Base-by-base conservation (phyloP, 2,797 vertebrate species). In the Parauchenoglanis punctatus region DNA sequence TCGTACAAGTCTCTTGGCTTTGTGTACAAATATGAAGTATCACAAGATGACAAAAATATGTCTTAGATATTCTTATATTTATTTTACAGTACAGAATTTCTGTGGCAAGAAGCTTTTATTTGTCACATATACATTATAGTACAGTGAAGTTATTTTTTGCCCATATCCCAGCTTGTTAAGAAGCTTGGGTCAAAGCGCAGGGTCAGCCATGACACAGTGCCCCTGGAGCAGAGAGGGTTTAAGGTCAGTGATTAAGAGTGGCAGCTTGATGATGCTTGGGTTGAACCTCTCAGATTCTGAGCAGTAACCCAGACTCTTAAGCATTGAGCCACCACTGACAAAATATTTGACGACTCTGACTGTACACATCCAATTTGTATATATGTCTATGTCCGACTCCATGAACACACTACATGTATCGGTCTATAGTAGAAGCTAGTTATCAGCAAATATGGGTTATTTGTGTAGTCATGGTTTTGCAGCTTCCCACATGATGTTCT, bases 1-100 rank as follows among this genome's bases (percentile, higher is more conserved):
- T 35, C 58, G n/a, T 44, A 44, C 18, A 44, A 63, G 61, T 67
- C 7, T 68, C 81, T 83, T 68, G n/a, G 11, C 15, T 46, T 63
- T 63, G 31, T 70, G 46, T 83, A 49, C 1, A 23, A 28, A 12
- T 83, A 52, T 54, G 40, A 15, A 46, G 31, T 5, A 20, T 31
- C 7, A 76, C 3, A 15, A 31, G 11, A 73, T 25, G 68, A 18
- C 8, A 70, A 46, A 11, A n/a, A 18, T n/a, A 2, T 82, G 8
- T 80, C 35, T n/a, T 56, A 78, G 28, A 58, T 78, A 31, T 31
- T 77, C 75, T 77, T 78, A 56, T 81, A 40, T 59, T 40, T 5
- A 23, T 28, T 25, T 35, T 63, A 81, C 46, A 83, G 17, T 67
- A 67, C 4, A 23, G 25, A 80, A 35, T 23, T 12, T 12, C 0